These are phyloP conservation scores for Drosophila bunnanda DNA, from an alignment of 2,888 invertebrate species.

Conservation along the genomic window DNA sequence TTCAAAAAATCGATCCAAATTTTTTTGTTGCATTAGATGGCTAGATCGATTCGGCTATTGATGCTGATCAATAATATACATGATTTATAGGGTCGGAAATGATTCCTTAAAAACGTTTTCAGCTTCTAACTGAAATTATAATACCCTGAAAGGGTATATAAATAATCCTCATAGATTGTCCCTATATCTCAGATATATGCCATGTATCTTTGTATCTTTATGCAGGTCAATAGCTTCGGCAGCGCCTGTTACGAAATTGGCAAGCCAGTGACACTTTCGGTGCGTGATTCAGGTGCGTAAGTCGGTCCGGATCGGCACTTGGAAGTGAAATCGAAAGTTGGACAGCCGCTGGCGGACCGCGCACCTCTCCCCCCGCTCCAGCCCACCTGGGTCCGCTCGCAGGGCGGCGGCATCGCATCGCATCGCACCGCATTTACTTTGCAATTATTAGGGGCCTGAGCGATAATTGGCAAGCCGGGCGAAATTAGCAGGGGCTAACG, in stretches of 20 bases:
- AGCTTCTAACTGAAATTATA: no score
- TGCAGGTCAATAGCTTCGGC: constrained; percentile 16
- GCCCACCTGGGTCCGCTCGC: neutral
- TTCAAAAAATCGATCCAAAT: no score
- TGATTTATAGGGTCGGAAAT: no score
- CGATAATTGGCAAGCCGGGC: constrained; percentile 60
- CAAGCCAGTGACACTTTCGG: constrained; percentile 12
- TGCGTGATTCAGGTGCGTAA: constrained; percentile 38
- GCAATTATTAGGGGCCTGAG: constrained; percentile 50
- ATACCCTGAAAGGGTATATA: no score
- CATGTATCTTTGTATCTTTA: neutral
- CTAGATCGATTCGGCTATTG: no score
- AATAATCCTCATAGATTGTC: neutral
- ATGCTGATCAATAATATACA: no score
- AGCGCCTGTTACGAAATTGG: constrained; percentile 22
- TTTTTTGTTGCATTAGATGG: no score
- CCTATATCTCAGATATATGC: neutral
- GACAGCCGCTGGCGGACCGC: constrained; percentile 16
- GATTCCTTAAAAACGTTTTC: no score
- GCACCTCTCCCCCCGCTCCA: neutral
- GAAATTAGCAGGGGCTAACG: constrained; percentile 38
- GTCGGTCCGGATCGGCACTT: constrained; percentile 7
- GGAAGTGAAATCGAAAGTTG: constrained; percentile 73
- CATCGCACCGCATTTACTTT: constrained; percentile 41
- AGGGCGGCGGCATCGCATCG: constrained; percentile 36